These are phyloP conservation scores for Liposcelis brunnea DNA, from an alignment of 2,888 invertebrate species.

Conservation along the genomic window DNA sequence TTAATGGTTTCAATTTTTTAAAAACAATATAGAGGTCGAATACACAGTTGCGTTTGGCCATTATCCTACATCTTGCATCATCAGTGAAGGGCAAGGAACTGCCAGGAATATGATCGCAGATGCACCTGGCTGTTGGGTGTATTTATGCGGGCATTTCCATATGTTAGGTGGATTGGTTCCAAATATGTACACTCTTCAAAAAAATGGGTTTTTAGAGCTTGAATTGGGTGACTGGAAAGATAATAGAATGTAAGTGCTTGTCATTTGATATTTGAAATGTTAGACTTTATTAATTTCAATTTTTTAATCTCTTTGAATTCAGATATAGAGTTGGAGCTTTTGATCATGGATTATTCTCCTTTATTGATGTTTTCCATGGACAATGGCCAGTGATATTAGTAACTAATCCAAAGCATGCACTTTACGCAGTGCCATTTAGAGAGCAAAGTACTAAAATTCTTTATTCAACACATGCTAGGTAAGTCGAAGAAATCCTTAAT, in stretches of 20 bases:
- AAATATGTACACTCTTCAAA: conserved; percentile 73
- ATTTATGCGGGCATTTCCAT: conserved; percentile 83
- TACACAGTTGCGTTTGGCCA: conserved; percentile 72
- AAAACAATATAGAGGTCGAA: conserved; percentile 27
- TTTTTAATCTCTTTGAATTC: no score
- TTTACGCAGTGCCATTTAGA: conserved; percentile 49
- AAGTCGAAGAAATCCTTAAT: conserved; percentile 12
- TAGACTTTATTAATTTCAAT: no score
- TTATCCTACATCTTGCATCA: conserved; percentile 77
- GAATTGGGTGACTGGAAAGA: conserved; percentile 90
- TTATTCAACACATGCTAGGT: conserved; percentile 62
- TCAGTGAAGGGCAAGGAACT: conserved; percentile 35
- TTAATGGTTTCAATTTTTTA: not conserved
- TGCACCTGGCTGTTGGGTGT: conserved; percentile 45
- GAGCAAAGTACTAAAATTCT: conserved; percentile 50
- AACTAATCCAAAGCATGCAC: conserved; percentile 80
- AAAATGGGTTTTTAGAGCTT: conserved; percentile 64
- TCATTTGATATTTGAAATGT: no score
- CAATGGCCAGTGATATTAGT: conserved; percentile 68
- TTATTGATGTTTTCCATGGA: conserved; percentile 56
- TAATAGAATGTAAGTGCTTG: conserved; percentile 54
- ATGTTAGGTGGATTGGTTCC: conserved; percentile 60
- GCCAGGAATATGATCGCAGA: conserved; percentile 41
- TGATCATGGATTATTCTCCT: conserved; percentile 77
- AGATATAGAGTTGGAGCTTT: conserved; percentile 68